These are phyloP conservation scores for Ctenochaetus hawaiiensis DNA, from an alignment of 2,797 vertebrate species.

Conservation along the genomic window DNA sequence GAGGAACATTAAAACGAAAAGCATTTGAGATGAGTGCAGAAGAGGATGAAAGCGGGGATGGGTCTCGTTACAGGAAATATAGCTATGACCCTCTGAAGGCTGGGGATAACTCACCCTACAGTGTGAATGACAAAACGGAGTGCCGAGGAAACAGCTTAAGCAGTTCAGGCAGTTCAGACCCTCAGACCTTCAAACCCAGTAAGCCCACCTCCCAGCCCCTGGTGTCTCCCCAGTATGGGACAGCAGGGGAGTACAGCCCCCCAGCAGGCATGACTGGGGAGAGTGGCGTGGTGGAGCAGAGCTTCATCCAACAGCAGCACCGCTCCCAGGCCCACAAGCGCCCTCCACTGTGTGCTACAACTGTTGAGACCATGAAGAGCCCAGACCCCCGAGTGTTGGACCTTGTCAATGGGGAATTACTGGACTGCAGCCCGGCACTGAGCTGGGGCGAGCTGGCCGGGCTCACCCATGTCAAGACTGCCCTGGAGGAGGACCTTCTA, in stretches of 20 bases:
- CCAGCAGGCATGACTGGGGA: conserved; percentile 87
- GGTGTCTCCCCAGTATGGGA: conserved; percentile 87
- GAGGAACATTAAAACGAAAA: conserved; percentile 91
- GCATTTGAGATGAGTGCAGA: conserved; percentile 90
- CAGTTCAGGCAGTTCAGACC: conserved; percentile 74
- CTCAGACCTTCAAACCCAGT: conserved; percentile 82
- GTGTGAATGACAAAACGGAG: conserved; percentile 88
- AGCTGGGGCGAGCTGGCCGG: conserved; percentile 93
- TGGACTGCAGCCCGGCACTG: conserved; percentile 91
- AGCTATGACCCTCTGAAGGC: conserved; percentile 91
- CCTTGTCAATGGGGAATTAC: conserved; percentile 90
- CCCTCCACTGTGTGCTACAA: conserved; percentile 67
- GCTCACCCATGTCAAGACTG: conserved; percentile 90
- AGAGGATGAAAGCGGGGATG: conserved; percentile 85
- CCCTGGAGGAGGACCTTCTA: conserved; percentile 94
- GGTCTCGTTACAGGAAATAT: conserved; percentile 91
- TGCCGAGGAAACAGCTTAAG: conserved; percentile 90
- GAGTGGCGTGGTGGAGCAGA: conserved; percentile 80
- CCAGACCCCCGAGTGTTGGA: conserved; percentile 89
- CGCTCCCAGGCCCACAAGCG: conserved; percentile 79
- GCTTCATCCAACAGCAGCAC: conserved; percentile 82
- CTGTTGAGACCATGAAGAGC: conserved; percentile 88
- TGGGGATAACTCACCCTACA: conserved; percentile 84
- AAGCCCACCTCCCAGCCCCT: conserved; percentile 85
- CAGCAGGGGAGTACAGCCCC: conserved; percentile 89